Percentiles rank a stretch among this genome's conserved stretches.
Evolutionary conservation across 2,797 vertebrate species (phyloP).

Genomic region (Chelonia mydas): DNA sequence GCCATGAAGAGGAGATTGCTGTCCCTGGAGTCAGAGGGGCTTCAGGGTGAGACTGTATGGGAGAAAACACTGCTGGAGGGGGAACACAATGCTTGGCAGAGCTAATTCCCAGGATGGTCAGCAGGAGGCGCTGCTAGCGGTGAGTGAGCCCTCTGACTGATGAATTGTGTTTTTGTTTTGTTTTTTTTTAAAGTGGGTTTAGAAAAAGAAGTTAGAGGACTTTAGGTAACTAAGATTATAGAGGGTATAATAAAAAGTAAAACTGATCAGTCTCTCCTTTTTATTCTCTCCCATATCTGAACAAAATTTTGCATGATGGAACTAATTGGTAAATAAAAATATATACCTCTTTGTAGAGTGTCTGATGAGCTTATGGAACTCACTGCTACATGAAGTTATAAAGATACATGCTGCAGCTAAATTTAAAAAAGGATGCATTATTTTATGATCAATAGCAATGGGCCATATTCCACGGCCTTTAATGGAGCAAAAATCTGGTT

Average conservation of each 20-base stretch:
- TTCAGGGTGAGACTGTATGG: too few species aligned
- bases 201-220: not conserved
- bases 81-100: too few species aligned
- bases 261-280: not conserved
- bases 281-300: not conserved
- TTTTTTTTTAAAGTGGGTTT: not conserved
- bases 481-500: slow-evolving; percentile 32
- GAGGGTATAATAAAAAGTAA: not conserved
- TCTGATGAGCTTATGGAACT: slow-evolving; percentile 57
- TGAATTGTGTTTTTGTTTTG: not conserved
- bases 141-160: not conserved
- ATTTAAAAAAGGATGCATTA: slow-evolving; percentile 68
- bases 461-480: slow-evolving; percentile 49
- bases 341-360: not conserved
- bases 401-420: slow-evolving; percentile 37
- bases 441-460: slow-evolving; percentile 69
- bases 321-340: slow-evolving; percentile 52
- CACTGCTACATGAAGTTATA: slow-evolving; percentile 50
- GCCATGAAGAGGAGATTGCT: too few species aligned
- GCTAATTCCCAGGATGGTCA: too few species aligned
- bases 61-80: too few species aligned
- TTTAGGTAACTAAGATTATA: not conserved
- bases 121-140: too few species aligned
- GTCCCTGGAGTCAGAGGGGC: too few species aligned
- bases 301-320: not conserved